Base-by-base conservation (phyloP, 2,113 vertebrate species). In the Clupea harengus region DNA sequence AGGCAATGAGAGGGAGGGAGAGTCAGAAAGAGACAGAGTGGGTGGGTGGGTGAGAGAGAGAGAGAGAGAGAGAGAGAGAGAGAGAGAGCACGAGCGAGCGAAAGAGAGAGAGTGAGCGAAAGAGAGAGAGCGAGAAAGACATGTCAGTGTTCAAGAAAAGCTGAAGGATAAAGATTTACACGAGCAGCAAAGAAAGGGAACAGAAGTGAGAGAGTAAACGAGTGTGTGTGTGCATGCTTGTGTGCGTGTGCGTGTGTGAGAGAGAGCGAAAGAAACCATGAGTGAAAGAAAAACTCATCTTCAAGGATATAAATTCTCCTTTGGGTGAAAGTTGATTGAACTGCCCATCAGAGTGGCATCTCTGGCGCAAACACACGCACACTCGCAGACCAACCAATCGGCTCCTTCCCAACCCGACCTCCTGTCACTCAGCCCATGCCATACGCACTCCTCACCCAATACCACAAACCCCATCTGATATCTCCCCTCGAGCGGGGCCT, bases 1-100 rank as follows among this genome's bases (percentile, higher is more conserved):
- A 89, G 54, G 83, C 87, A 86, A 39, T 82, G 50, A 39, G 85
- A 83, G 5, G 54, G 39, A 52, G 49, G 80, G 83, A 87, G 81
- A 72, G 88, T 86, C 87, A 88, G 84, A 82, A 44, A 0, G 57
- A 86, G 86, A 32, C 85, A 81, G 81, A 54, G 32, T 0, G 49
- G 85, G 83, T 13, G 25, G 11, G 13, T 5, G 72, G 39, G 64
- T 0, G 15, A 10, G 9, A 2, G 3, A n/a, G 28, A 78, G 13
- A 78, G 13, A 32, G n/a, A 32, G 28, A 2, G 39, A 25, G 87
- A 88, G 84, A 82, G n/a, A 0, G 57, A 86, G 86, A 32, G 85
- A 81, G 81, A 54, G 32, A 0, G 49, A 86, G 83, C 11, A 81
- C 54, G 88, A 88, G 44, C 54, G 57, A 82, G 81, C 85, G 81